Conservation (phyloP, 23 tunicate genomes). For the Phallusia fumigata region DNA sequence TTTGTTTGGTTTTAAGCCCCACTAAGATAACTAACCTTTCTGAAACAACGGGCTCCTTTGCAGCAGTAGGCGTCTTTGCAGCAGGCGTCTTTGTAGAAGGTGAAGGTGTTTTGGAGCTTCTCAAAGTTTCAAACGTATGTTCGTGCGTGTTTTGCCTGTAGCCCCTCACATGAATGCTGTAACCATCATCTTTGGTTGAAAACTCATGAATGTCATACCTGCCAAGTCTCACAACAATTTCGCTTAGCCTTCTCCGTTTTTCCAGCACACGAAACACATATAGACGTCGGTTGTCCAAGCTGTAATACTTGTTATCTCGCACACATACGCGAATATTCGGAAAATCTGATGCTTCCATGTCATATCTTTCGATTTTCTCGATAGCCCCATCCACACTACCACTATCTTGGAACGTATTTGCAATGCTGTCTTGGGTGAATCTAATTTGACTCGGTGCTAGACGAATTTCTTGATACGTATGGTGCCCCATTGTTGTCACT, state of each 20-base stretch:
- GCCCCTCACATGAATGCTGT: not conserved
- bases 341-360: not conserved
- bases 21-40: too few relatives aligned
- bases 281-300: not conserved
- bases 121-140: too few relatives aligned
- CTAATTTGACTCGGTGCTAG: not conserved
- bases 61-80: too few relatives aligned
- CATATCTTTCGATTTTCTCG: not conserved
- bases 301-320: not conserved
- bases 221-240: not conserved
- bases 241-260: not conserved
- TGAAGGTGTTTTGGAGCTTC: too few relatives aligned
- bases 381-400: not conserved
- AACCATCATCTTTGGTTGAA: not conserved
- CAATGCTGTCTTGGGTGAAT: not conserved
- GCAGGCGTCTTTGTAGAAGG: too few relatives aligned
- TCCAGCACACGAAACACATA: constrained; percentile 8
- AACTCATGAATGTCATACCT: not conserved
- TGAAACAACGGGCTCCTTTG: too few relatives aligned
- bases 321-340: not conserved
- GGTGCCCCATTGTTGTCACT: not conserved
- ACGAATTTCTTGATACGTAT: not conserved
- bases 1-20: too few relatives aligned
- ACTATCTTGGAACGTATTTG: not conserved
- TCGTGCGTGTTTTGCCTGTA: not conserved